Evolutionary conservation across 53 echinoderm and acorn worm species (phyloP), one percentile per base, ranked within the genome.

Genomic region (Astropecten irregularis): DNA sequence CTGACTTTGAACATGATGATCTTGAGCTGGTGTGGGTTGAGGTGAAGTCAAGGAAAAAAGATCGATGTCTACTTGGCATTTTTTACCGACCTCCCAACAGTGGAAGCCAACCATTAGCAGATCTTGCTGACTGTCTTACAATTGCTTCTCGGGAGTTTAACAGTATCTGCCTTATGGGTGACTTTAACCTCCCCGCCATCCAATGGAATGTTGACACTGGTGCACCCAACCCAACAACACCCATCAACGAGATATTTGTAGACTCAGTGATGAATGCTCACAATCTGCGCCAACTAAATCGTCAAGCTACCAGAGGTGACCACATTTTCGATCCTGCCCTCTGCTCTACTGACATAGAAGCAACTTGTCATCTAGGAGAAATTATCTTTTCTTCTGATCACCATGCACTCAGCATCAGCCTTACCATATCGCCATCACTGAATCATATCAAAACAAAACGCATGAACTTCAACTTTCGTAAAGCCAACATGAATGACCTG

Each of bases 141-240:
- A 46, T 9, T 14, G 47, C 47, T 46, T 46, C 47, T 46, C 47
- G 47, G 47, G 47, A 46, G 14, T 46, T 9, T 46, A 56, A 40
- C 22, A 77, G 14, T 60, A 56, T 58, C 7, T 56, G 60, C 14
- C 54, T 74, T 1, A 74, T 74, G 52, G 74, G 74, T 39, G 81
- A 62, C 14, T 82, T 65, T 29, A 82, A 82, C 66, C 66, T 66
- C 47, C 47, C 47, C 8, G 47, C 47, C 47, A 8, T 46, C 47
- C 47, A 46, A 46, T 46, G 47, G 47, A 46, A 46, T 46, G 47
- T 46, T 14, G 14, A 8, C 47, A 46, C 47, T 14, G 14, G 47
- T 46, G 14, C 15, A 13, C 60, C 76, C 1, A 13, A 76, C 9
- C 56, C 60, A 9, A 70, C 13, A 6, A 22, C 76, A 2, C 36